phyloP scores from a whole-genome alignment of 2,113 vertebrate genomes.

The Pelecanus crispus region DNA sequence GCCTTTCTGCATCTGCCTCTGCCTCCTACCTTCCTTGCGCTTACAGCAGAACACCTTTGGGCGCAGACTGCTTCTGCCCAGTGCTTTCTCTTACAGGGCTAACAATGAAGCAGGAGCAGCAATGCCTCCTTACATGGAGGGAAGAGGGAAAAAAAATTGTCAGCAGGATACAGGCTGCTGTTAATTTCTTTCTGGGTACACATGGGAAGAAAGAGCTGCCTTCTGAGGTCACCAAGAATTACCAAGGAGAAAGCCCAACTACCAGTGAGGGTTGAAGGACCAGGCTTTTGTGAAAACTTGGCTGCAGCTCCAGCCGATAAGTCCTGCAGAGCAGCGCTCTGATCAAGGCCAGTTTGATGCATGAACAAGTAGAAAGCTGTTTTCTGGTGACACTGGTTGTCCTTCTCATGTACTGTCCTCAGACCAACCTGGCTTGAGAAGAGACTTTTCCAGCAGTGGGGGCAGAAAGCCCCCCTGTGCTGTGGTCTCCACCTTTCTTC shows the following conservation, averaged over 20 bases:
- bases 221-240: background rate
- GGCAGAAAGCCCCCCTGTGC: background rate
- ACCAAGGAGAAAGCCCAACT: background rate
- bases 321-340: background rate
- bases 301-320: background rate
- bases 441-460: background rate
- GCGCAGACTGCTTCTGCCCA: background rate
- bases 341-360: background rate
- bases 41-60: background rate
- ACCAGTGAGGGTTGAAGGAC: background rate
- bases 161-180: background rate
- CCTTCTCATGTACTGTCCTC: accelerated
- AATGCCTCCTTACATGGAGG: accelerated
- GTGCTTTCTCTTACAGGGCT: background rate
- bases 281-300: background rate
- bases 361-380: accelerated
- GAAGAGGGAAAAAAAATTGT: background rate
- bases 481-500: background rate
- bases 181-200: background rate
- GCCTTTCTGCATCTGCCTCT: background rate
- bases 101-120: background rate
- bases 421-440: background rate
- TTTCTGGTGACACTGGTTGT: background rate
- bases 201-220: background rate
- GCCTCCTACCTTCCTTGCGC: background rate